Evolutionary conservation across 2,113 vertebrate species (phyloP).

Genomic region (Prunella himalayana): DNA sequence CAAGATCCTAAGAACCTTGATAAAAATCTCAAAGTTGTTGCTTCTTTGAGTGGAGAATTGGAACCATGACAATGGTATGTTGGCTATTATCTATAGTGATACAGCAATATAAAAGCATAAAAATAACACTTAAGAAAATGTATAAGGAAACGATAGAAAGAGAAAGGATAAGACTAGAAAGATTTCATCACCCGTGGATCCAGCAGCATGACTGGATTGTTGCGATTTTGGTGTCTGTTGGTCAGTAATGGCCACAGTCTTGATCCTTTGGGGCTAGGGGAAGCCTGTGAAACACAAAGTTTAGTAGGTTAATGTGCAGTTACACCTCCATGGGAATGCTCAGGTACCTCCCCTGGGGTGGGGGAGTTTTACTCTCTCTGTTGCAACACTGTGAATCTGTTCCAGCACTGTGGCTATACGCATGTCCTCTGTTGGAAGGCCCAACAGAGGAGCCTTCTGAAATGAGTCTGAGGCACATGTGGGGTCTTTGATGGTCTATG

Average conservation of each 20-base stretch:
- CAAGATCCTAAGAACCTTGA: neutral
- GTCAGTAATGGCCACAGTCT: neutral
- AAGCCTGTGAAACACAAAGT: neutral
- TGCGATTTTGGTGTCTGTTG: neutral
- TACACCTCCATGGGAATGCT: neutral
- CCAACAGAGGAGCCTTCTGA: neutral
- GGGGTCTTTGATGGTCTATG: neutral
- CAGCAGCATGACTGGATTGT: neutral
- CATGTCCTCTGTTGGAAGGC: neutral
- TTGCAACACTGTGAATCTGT: neutral
- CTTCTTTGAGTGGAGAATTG: neutral
- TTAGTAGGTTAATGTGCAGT: neutral
- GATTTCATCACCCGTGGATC: neutral
- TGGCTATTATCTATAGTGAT: too few species aligned
- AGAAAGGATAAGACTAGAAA: neutral
- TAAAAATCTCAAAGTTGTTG: neutral
- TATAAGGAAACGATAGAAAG: neutral
- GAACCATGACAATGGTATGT: too few species aligned
- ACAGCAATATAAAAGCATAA: neutral
- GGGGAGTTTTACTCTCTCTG: neutral
- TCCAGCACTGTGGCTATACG: neutral
- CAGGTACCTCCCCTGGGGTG: neutral
- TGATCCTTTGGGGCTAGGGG: fast-evolving
- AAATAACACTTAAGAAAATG: neutral
- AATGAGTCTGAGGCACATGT: neutral